Percentiles rank a stretch among this genome's conserved stretches.
phyloP scores from a whole-genome alignment of 2,797 vertebrate genomes.

The Macroramphosus scolopax region DNA sequence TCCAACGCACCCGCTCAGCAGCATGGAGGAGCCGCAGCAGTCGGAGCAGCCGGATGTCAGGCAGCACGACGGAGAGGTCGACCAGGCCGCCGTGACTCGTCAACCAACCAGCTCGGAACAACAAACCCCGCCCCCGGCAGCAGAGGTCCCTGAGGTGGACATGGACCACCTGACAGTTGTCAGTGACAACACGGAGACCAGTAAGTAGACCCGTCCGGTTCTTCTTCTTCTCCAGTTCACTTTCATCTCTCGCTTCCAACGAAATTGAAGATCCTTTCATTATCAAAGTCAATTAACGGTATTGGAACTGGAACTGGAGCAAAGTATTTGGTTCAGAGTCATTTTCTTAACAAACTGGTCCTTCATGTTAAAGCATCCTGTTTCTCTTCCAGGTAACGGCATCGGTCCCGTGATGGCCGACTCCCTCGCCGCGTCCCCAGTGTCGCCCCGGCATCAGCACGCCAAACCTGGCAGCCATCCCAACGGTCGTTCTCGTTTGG shows the following conservation, averaged over 20 bases:
- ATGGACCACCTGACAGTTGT: slow-evolving; percentile 55
- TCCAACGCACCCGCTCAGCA: slow-evolving; percentile 15
- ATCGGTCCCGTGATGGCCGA: slow-evolving; percentile 17
- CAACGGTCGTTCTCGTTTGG: slow-evolving; percentile 49
- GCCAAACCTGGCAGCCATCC: slow-evolving; percentile 36
- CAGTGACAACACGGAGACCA: slow-evolving; percentile 46
- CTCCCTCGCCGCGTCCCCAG: slow-evolving; percentile 36
- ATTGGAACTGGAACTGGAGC: too few species aligned
- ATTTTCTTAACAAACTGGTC: too few species aligned
- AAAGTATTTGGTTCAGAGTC: too few species aligned
- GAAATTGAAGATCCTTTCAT: too few species aligned
- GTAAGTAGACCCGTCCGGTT: slow-evolving; percentile 38
- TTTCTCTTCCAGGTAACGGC: slow-evolving; percentile 53
- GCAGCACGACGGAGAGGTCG: slow-evolving; percentile 14
- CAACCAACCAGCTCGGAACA: slow-evolving; percentile 27
- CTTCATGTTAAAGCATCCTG: not conserved
- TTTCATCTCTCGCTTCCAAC: too few species aligned
- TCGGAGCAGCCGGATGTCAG: slow-evolving; percentile 34
- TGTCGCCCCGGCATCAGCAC: slow-evolving; percentile 34
- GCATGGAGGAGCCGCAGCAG: slow-evolving; percentile 51
- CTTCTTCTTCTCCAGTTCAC: too few species aligned
- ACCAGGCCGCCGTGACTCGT: slow-evolving; percentile 11
- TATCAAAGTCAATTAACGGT: too few species aligned
- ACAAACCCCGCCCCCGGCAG: slow-evolving; percentile 8
- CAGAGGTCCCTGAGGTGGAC: not conserved